A percentile compares a stretch with the other conserved stretches of the same genome.
Conservation (phyloP, 1,140 invertebrate genomes). For the Dendroctonus ponderosae region DNA sequence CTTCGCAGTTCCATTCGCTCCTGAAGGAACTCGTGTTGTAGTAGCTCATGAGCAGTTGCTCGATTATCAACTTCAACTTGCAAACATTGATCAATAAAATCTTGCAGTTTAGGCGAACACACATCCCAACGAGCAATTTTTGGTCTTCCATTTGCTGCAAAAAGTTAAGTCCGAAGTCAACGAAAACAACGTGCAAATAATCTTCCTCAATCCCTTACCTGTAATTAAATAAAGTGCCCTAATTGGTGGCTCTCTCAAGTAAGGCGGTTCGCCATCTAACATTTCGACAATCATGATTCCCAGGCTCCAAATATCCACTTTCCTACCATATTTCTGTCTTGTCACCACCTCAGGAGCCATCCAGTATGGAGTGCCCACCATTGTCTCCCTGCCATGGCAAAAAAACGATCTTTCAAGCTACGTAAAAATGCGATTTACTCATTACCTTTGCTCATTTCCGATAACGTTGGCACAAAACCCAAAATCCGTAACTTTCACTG, state of each 20-base stretch:
- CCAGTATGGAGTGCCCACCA: conserved; percentile 91
- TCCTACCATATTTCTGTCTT: conserved; percentile 80
- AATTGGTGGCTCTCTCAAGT: conserved; percentile 90
- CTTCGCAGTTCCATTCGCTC: conserved; percentile 81
- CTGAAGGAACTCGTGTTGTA: conserved; percentile 86
- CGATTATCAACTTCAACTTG: conserved; percentile 89
- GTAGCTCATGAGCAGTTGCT: conserved; percentile 78
- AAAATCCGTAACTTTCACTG: conserved; percentile 97
- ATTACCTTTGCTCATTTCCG: conserved; percentile 81
- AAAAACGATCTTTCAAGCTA: neutral
- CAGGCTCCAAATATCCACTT: conserved; percentile 94
- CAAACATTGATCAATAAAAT: conserved; percentile 89
- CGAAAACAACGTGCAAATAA: neutral
- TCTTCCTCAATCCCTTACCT: conserved; percentile 14
- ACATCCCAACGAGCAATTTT: conserved; percentile 82
- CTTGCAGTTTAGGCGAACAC: conserved; percentile 71
- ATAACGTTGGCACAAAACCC: conserved; percentile 93
- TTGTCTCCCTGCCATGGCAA: conserved; percentile 66
- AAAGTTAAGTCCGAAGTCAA: neutral
- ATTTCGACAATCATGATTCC: conserved; percentile 99
- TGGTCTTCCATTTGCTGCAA: conserved; percentile 82
- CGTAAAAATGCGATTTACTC: neutral
- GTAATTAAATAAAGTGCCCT: conserved; percentile 95
- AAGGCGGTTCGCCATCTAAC: conserved; percentile 97
- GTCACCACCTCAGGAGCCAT: conserved; percentile 91